Evolutionary conservation across 1,140 invertebrate genomes (phyloP).

Genomic region (Papilio polyxenes): DNA sequence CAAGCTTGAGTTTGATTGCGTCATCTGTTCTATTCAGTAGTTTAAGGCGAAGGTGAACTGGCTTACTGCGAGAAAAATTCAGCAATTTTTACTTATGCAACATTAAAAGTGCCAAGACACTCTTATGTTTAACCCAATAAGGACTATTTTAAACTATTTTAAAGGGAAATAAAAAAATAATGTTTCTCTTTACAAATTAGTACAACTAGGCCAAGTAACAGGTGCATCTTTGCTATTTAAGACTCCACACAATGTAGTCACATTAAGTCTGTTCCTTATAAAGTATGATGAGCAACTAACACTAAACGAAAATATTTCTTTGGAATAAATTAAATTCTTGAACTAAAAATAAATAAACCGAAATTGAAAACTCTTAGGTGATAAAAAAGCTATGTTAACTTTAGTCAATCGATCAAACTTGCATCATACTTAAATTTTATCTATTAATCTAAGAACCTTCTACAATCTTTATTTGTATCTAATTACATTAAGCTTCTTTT

Average conservation of each 20-base stretch:
- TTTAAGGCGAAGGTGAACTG: conserved; percentile 33
- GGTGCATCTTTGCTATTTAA: conserved; percentile 48
- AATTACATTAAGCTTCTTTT: not conserved
- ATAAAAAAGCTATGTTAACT: too few species aligned
- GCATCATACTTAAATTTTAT: too few species aligned
- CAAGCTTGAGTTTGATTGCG: conserved; percentile 7
- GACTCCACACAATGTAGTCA: conserved; percentile 35
- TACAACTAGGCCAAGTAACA: conserved; percentile 49
- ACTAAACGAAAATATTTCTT: not conserved
- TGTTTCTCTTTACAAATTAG: conserved; percentile 42
- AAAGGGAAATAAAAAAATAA: not conserved
- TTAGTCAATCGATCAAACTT: too few species aligned
- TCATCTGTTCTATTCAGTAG: conserved; percentile 15
- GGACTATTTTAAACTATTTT: not conserved
- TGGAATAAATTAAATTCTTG: not conserved
- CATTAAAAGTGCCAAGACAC: not conserved
- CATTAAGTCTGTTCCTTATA: not conserved
- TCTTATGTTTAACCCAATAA: not conserved
- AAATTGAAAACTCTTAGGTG: too few species aligned
- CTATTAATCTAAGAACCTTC: too few species aligned
- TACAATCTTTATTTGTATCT: not conserved
- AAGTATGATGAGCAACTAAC: not conserved
- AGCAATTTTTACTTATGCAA: not conserved
- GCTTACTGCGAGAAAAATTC: conserved; percentile 27
- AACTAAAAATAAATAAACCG: not conserved